Conservation (phyloP, 2,113 vertebrate genomes). For the Oplegnathus fasciatus region DNA sequence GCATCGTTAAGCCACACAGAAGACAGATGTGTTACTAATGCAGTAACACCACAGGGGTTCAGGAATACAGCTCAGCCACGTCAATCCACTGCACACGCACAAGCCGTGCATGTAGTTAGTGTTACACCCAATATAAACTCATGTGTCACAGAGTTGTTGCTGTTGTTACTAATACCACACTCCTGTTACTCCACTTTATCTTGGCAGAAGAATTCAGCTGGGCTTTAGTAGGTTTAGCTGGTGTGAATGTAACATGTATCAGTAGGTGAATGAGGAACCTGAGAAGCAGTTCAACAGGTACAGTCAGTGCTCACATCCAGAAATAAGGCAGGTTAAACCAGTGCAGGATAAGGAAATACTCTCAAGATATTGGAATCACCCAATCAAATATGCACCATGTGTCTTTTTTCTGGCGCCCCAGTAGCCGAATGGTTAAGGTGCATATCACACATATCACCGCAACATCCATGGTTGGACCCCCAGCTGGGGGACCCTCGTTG, state of each 20-base stretch:
- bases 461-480: too few species aligned
- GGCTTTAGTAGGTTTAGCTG: too few species aligned
- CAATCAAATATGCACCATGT: too few species aligned
- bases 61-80: not conserved
- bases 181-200: not conserved
- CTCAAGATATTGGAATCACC: too few species aligned
- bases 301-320: not conserved
- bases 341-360: too few species aligned
- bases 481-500: too few species aligned
- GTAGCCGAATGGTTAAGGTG: too few species aligned
- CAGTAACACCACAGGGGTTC: not conserved
- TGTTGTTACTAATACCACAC: too few species aligned
- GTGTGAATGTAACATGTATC: not conserved
- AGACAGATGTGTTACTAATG: not conserved
- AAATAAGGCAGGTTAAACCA: not conserved
- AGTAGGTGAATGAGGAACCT: not conserved
- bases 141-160: too few species aligned
- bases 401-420: too few species aligned
- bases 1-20: not conserved
- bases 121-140: too few species aligned
- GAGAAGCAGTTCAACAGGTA: constrained; percentile 16
- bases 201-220: not conserved
- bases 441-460: too few species aligned
- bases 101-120: not conserved
- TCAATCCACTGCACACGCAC: not conserved